These are phyloP conservation scores for Artibeus jamaicensis DNA, from an alignment of 2,797 vertebrate genomes.

Conservation along the genomic window DNA sequence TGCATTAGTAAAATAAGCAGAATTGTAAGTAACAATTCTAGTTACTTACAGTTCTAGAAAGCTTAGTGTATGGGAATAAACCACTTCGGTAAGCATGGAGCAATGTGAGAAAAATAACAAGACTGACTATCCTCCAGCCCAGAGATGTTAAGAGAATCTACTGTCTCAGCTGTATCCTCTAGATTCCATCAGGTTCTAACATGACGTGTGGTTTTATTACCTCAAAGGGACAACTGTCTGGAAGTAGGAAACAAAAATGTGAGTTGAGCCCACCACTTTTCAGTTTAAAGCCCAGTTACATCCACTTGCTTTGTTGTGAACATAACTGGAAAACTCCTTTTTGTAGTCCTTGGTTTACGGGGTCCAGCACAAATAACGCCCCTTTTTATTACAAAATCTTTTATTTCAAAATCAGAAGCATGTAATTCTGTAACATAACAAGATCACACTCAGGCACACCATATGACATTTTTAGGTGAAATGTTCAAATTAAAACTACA, in stretches of 20 bases:
- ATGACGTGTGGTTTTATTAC: background rate
- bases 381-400: too few relatives aligned
- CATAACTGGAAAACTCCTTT: slow-evolving; percentile 16
- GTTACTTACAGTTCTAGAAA: background rate
- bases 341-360: background rate
- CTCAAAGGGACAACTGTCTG: background rate
- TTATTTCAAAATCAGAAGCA: too few relatives aligned
- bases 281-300: background rate
- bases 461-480: too few relatives aligned
- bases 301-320: slow-evolving; percentile 18
- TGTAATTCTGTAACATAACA: too few relatives aligned
- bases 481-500: too few relatives aligned
- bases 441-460: too few relatives aligned
- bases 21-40: background rate
- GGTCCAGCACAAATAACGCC: too few relatives aligned
- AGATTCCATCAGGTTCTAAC: background rate
- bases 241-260: slow-evolving; percentile 30
- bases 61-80: background rate
- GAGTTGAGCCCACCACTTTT: slow-evolving; percentile 8
- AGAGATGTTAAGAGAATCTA: background rate
- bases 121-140: background rate
- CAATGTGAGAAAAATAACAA: background rate
- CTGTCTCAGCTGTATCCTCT: background rate
- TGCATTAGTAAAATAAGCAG: background rate
- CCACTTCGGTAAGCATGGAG: background rate